Percentiles rank a stretch among this genome's conserved stretches.
These are phyloP conservation scores for Ctenoplectra terminalis DNA, from an alignment of 1,140 invertebrate genomes.

Conservation along the genomic window DNA sequence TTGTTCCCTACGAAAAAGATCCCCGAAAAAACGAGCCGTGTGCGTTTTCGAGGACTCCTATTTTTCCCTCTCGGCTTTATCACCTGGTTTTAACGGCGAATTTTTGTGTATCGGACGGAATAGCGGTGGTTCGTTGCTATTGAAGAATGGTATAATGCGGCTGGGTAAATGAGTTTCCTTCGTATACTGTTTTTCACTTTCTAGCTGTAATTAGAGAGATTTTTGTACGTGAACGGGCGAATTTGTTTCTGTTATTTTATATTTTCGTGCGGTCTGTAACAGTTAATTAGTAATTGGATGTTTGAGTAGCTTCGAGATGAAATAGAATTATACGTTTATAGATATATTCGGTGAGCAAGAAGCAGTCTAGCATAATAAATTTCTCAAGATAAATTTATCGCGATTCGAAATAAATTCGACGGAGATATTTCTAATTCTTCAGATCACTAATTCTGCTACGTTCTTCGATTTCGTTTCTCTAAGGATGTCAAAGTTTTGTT, in stretches of 20 bases:
- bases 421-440: too few relatives aligned
- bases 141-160: not conserved
- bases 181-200: not conserved
- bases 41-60: not conserved
- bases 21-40: not conserved
- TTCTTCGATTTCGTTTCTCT: too few relatives aligned
- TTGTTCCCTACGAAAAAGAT: not conserved
- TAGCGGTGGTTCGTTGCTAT: not conserved
- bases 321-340: too few relatives aligned
- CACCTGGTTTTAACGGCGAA: not conserved
- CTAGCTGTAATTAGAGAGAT: not conserved
- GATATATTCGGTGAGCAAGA: too few relatives aligned
- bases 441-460: too few relatives aligned
- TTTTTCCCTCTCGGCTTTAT: not conserved
- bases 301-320: too few relatives aligned
- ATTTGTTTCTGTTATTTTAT: not conserved
- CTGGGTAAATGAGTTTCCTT: not conserved
- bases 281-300: too few relatives aligned
- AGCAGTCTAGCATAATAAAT: too few relatives aligned
- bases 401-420: too few relatives aligned
- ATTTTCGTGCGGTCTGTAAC: too few relatives aligned
- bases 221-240: not conserved
- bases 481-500: too few relatives aligned
- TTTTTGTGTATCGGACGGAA: not conserved
- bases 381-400: too few relatives aligned